Base-by-base conservation (phyloP, 2,113 vertebrate species). In the Urocynchramus pylzowi region DNA sequence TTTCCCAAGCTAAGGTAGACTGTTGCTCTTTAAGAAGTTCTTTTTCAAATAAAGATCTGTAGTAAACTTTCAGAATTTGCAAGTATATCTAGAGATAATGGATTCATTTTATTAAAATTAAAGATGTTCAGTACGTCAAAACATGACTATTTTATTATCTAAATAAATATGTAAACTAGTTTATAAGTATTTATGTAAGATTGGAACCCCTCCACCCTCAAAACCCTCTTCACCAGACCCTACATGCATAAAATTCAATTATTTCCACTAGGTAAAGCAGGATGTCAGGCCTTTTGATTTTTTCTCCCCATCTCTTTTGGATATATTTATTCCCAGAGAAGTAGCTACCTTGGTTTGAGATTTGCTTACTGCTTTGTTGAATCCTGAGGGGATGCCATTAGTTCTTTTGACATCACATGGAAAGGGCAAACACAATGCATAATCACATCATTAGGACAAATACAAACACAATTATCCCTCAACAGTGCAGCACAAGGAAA, bases 371-470 rank as follows among this genome's bases (percentile, higher is more conserved):
- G 31, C 68, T 84, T 85, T 92, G 42, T 90, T 86, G 84, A 86
- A 83, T 93, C 79, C 73, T 47, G 47, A 94, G 79, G 75, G 52
- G 12, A 78, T 47, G 47, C 44, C 49, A 64, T 95, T 94, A 78
- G 31, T 82, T 95, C 69, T 54, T 86, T 90, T 54, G 64, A 41
- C 76, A 89, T 77, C 84, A 47, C 39, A 64, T 42, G 76, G 63
- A 90, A 88, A 94, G 79, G 79, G 71, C 79, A 88, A 93, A 60
- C 30, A 33, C 65, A 59, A 69, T 1, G 10, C 42, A 83, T 89
- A 87, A 84, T 91, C 65, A 44, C 70, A 73, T 89, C 70, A 93
- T 90, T 94, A 91, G 59, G 54, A 85, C 78, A 91, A 93, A 89
- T 67, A 87, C 78, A 95, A 94, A 85, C 78, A 76, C 63, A 54